Conservation (phyloP, 2,888 invertebrate genomes). For the Piscicola geometra region DNA sequence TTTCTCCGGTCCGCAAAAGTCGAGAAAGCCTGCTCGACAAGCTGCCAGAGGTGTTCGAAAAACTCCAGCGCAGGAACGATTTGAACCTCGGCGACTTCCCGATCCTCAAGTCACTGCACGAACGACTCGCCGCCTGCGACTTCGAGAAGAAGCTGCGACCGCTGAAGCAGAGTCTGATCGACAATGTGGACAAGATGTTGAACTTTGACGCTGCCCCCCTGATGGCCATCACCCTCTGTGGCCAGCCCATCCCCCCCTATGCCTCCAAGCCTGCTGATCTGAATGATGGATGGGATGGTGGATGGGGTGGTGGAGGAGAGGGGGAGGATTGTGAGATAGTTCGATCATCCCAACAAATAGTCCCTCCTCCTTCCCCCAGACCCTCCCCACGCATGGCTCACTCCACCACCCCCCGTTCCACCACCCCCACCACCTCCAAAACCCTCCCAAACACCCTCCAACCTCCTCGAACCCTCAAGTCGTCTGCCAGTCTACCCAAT, state of each 20-base stretch:
- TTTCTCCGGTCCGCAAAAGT: background rate
- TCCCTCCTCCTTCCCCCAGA: too few relatives aligned
- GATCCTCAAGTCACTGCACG: constrained; percentile 3
- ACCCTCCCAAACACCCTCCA: too few relatives aligned
- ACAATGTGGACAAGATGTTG: constrained; percentile 26
- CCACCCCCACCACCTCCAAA: too few relatives aligned
- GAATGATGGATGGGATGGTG: background rate
- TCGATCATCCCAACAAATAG: too few relatives aligned
- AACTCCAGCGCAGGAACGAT: constrained; percentile 20
- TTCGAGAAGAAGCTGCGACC: constrained; percentile 25
- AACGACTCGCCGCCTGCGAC: constrained; percentile 16
- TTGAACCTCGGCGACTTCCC: constrained; percentile 30
- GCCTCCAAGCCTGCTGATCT: background rate
- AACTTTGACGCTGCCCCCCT: constrained; percentile 10
- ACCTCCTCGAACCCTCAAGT: background rate
- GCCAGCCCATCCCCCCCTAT: background rate
- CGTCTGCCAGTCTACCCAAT: background rate
- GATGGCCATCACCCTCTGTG: constrained; percentile 22
- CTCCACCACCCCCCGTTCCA: too few relatives aligned
- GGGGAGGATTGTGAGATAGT: too few relatives aligned
- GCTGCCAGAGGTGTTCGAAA: constrained; percentile 26
- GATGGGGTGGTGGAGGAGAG: too few relatives aligned
- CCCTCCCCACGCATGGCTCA: too few relatives aligned
- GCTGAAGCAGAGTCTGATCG: constrained; percentile 16
- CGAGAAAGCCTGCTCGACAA: constrained; percentile 20